Evolutionary conservation across 2,797 vertebrate genomes (phyloP), one percentile per base, ranked within the genome.

Genomic region (Paramormyrops hopkinsi): DNA sequence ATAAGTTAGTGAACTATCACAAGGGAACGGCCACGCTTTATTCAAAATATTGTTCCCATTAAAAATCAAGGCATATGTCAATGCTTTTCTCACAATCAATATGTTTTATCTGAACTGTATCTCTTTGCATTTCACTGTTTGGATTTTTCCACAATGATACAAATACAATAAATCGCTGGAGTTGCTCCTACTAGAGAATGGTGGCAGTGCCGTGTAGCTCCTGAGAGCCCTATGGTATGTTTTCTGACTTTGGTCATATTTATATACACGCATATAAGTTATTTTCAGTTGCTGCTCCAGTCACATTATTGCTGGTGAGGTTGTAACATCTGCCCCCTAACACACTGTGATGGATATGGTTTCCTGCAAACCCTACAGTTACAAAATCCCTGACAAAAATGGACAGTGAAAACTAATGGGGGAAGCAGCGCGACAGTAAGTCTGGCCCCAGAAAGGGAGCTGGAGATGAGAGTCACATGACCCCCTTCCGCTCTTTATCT

Each of bases 391-490:
- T 89, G 50, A 90, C 83, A 83, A 51, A 88, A 89, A 90, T 46
- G 76, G 88, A 86, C 90, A 88, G 89, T 53, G 87, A 86, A 69
- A 88, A 76, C 59, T 69, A 51, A 87, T 17, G 88, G 88, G 89
- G 90, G 86, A 84, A 44, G 90, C 56, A 46, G 59, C 76, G 91
- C 92, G 91, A 91, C 92, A 89, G 65, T 17, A 65, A 53, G 88
- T 88, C 91, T 90, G 88, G 91, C 90, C 90, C 90, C 90, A 73
- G 90, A 90, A 87, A 44, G 50, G 88, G 76, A 89, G 56, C 51
- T n/a, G 88, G 88, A 86, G 89, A 88, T 88, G 83, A 73, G 82
- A 87, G 90, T 92, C 89, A 86, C 89, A 89, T 91, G 89, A 90
- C 89, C 56, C 44, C 65, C 41, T 51, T 89, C 91, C 90, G 79